These are phyloP conservation scores for Pantherophis guttatus DNA, from an alignment of 2,113 vertebrate species.

Conservation along the genomic window DNA sequence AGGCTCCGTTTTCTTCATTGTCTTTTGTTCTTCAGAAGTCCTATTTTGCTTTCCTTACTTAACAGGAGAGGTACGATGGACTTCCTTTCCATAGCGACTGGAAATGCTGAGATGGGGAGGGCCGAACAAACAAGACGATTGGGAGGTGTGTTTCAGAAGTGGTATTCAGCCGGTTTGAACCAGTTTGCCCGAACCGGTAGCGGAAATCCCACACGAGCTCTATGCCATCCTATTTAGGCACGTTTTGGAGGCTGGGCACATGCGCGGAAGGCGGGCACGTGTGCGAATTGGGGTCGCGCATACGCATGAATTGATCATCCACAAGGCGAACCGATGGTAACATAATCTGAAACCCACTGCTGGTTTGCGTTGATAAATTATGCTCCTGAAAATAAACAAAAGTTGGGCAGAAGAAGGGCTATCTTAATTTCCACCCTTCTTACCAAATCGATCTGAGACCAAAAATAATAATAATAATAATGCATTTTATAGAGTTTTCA, in stretches of 20 bases:
- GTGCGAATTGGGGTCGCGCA: too few relatives aligned
- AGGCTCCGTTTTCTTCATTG: background rate
- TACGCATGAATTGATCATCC: accelerated
- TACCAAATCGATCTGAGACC: background rate
- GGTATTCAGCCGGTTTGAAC: too few relatives aligned
- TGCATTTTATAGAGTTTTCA: background rate
- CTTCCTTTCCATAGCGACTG: background rate
- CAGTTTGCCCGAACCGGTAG: too few relatives aligned
- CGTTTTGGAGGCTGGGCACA: too few relatives aligned
- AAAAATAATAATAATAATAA: background rate
- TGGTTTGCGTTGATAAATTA: background rate
- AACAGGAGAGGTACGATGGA: background rate
- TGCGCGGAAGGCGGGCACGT: too few relatives aligned
- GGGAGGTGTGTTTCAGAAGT: too few relatives aligned
- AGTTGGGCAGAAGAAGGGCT: background rate
- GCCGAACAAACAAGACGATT: background rate
- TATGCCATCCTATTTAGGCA: too few relatives aligned
- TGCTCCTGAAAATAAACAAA: background rate
- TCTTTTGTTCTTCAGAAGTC: background rate
- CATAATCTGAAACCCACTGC: too few relatives aligned
- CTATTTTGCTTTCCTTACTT: background rate
- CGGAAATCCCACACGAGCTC: too few relatives aligned
- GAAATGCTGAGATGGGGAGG: background rate
- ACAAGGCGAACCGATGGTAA: too few relatives aligned
- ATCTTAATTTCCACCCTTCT: background rate